These are phyloP conservation scores for Rachycentron canadum DNA, from an alignment of 2,797 vertebrate genomes.

Conservation along the genomic window DNA sequence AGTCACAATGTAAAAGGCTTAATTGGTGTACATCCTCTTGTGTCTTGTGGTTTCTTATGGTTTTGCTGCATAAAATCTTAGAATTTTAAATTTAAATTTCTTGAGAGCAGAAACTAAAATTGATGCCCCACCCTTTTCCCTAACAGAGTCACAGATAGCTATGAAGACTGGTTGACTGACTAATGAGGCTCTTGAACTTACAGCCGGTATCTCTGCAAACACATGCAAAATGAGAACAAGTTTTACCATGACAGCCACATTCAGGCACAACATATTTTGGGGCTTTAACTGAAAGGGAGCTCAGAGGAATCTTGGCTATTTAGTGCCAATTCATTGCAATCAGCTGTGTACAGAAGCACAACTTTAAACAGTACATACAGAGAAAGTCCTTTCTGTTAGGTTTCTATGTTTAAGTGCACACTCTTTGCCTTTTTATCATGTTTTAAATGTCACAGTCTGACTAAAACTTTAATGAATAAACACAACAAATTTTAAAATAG, in stretches of 20 bases:
- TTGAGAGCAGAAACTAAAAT: slow-evolving; percentile 13
- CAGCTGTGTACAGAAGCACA: slow-evolving; percentile 6
- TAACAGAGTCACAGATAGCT: slow-evolving; percentile 45
- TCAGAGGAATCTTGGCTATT: neutral
- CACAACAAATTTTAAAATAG: neutral
- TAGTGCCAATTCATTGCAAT: neutral
- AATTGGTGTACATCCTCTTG: neutral
- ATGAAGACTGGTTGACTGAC: slow-evolving; percentile 59
- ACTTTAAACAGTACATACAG: neutral
- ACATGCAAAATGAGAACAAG: slow-evolving; percentile 22
- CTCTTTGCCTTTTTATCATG: neutral
- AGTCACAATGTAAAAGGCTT: neutral
- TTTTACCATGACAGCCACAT: slow-evolving; percentile 32
- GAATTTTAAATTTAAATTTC: neutral
- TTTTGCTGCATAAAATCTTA: neutral
- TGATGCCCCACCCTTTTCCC: neutral
- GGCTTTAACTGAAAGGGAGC: neutral
- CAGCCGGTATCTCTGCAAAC: slow-evolving; percentile 25
- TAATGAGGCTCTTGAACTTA: slow-evolving; percentile 13
- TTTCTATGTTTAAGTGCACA: neutral
- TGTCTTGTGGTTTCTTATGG: neutral
- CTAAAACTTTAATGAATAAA: neutral
- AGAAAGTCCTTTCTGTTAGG: neutral
- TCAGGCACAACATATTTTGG: slow-evolving; percentile 4
- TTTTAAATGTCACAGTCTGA: neutral